phyloP scores from a whole-genome alignment of 2,113 vertebrate genomes.

The Brienomyrus longianalis region DNA sequence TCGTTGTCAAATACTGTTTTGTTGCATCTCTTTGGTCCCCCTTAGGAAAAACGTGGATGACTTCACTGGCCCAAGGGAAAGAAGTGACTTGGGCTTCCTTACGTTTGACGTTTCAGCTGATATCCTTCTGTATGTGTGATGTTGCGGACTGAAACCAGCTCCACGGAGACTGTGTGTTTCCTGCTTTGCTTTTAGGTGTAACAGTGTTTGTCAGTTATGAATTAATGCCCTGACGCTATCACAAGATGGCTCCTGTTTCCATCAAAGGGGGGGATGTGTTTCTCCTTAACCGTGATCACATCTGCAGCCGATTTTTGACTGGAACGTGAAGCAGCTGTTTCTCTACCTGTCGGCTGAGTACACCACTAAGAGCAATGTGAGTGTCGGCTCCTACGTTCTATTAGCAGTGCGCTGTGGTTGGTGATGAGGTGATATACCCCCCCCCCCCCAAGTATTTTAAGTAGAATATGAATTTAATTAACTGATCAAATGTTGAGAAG shows the following conservation, averaged over 20 bases:
- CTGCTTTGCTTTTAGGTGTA: not conserved
- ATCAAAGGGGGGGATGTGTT: not conserved
- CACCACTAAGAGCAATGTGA: constrained; percentile 89
- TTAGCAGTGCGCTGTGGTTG: too few species aligned
- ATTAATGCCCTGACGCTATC: not conserved
- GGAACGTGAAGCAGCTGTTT: constrained; percentile 97
- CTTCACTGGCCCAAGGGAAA: constrained; percentile 92
- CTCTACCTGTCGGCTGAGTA: constrained; percentile 96
- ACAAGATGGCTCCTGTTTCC: constrained; percentile 17
- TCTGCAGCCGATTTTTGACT: constrained; percentile 94
- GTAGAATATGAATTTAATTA: not conserved
- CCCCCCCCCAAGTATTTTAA: not conserved
- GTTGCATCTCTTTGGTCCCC: constrained; percentile 24
- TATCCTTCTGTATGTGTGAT: constrained; percentile 74
- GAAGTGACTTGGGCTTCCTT: constrained; percentile 92
- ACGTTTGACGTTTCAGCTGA: constrained; percentile 90
- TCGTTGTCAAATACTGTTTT: not conserved
- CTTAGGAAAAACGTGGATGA: constrained; percentile 94
- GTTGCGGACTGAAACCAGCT: not conserved
- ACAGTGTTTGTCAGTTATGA: not conserved
- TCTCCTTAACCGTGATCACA: constrained; percentile 74
- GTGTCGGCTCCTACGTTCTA: constrained; percentile 39
- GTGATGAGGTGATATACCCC: too few species aligned
- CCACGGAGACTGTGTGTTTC: not conserved
- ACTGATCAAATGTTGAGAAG: not conserved